Conservation (phyloP, 2,797 vertebrate species). For the Glossophaga mutica region DNA sequence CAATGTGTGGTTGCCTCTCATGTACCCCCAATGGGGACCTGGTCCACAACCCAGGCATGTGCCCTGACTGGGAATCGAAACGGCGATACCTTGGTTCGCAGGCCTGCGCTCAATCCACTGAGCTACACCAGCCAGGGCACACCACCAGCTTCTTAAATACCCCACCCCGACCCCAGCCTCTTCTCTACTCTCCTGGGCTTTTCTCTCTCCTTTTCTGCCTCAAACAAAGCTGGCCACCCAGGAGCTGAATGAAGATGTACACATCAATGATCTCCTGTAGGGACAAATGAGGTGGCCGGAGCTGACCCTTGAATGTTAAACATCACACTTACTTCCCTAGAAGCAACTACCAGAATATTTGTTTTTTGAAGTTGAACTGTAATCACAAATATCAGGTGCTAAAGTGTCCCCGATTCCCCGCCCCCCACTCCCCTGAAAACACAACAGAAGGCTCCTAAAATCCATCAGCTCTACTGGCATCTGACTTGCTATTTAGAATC, state of each 20-base stretch:
- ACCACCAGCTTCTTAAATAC: not conserved
- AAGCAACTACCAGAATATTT: not conserved
- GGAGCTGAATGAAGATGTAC: not conserved
- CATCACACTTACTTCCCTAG: not conserved
- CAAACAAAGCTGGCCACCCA: not conserved
- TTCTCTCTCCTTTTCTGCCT: not conserved
- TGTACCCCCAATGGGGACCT: too few species aligned
- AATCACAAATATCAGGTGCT: not conserved
- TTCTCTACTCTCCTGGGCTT: not conserved
- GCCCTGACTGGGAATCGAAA: too few species aligned
- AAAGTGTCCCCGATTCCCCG: not conserved
- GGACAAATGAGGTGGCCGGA: not conserved
- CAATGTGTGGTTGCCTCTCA: too few species aligned
- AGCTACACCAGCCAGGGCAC: too few species aligned
- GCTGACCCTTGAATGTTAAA: not conserved
- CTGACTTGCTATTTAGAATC: not conserved
- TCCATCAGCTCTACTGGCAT: not conserved
- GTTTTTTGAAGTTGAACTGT: not conserved
- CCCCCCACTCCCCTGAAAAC: not conserved
- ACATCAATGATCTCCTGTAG: not conserved
- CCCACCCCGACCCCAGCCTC: not conserved
- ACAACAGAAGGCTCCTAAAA: not conserved
- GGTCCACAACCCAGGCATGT: too few species aligned
- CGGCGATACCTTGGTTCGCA: too few species aligned
- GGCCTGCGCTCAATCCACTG: too few species aligned